Conservation (phyloP, 2,888 invertebrate species). For the Argyresthia goedartella region DNA sequence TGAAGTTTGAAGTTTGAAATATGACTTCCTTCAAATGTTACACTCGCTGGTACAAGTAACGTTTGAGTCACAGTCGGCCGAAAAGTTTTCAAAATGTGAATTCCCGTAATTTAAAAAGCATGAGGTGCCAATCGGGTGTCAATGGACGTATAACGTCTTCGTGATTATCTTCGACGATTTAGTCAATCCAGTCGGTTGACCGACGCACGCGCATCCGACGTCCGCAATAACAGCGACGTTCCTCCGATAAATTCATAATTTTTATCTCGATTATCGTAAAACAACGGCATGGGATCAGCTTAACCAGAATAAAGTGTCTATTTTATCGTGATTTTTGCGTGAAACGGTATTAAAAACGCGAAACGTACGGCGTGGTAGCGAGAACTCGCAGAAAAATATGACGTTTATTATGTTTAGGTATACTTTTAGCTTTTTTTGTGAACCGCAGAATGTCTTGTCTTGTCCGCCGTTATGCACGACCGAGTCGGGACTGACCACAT, state of each 20-base stretch:
- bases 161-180: neutral
- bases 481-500: slow-evolving; percentile 30
- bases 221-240: slow-evolving; percentile 36
- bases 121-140: slow-evolving; percentile 2
- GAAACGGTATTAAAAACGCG: slow-evolving; percentile 22
- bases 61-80: too few relatives aligned
- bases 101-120: neutral
- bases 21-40: too few relatives aligned
- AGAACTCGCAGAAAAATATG: slow-evolving; percentile 44
- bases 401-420: slow-evolving; percentile 27
- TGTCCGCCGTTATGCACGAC: slow-evolving; percentile 39
- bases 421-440: neutral
- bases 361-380: slow-evolving; percentile 10
- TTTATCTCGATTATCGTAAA: slow-evolving; percentile 59
- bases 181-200: neutral
- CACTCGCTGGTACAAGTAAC: too few relatives aligned
- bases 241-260: slow-evolving; percentile 56
- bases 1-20: too few relatives aligned
- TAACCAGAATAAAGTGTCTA: slow-evolving; percentile 47
- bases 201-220: neutral
- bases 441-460: slow-evolving; percentile 15
- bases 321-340: slow-evolving; percentile 45
- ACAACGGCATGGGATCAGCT: slow-evolving; percentile 45
- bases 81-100: too few relatives aligned
- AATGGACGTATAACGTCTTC: slow-evolving; percentile 2